Evolutionary conservation across 2,797 vertebrate genomes (phyloP).

Genomic region (Bufotes viridis): DNA sequence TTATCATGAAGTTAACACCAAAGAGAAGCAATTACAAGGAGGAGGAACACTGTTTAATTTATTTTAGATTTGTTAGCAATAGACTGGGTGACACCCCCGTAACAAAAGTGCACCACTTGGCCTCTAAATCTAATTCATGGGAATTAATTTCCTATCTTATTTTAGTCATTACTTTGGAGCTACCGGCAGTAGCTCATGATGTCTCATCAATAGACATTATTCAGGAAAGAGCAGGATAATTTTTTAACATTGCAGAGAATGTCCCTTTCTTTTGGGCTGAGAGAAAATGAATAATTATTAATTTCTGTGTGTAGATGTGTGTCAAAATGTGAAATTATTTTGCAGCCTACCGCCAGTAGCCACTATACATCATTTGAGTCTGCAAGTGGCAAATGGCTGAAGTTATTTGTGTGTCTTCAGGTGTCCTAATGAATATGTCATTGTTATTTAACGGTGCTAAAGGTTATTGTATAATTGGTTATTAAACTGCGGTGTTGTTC

Average conservation of each 20-base stretch:
- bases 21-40: slow-evolving; percentile 15
- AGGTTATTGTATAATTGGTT: slow-evolving; percentile 46
- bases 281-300: slow-evolving; percentile 45
- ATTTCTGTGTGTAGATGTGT: slow-evolving; percentile 8
- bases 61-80: background rate
- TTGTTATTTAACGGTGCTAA: slow-evolving; percentile 18
- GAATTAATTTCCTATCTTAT: slow-evolving; percentile 36
- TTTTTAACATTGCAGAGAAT: slow-evolving; percentile 29
- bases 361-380: background rate
- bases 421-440: slow-evolving; percentile 18
- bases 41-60: background rate
- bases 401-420: background rate
- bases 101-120: slow-evolving; percentile 13
- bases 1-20: background rate
- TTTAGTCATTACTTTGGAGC: slow-evolving; percentile 36
- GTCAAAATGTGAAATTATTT: slow-evolving; percentile 23
- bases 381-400: background rate
- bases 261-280: slow-evolving; percentile 10
- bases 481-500: slow-evolving; percentile 25
- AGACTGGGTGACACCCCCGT: slow-evolving; percentile 11
- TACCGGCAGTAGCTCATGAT: slow-evolving; percentile 18
- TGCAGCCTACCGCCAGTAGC: background rate
- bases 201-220: slow-evolving; percentile 53
- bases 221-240: slow-evolving; percentile 34
- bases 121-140: slow-evolving; percentile 30